Evolutionary conservation across 23 tunicate genomes (phyloP).

Genomic region (Ascidia mentula): DNA sequence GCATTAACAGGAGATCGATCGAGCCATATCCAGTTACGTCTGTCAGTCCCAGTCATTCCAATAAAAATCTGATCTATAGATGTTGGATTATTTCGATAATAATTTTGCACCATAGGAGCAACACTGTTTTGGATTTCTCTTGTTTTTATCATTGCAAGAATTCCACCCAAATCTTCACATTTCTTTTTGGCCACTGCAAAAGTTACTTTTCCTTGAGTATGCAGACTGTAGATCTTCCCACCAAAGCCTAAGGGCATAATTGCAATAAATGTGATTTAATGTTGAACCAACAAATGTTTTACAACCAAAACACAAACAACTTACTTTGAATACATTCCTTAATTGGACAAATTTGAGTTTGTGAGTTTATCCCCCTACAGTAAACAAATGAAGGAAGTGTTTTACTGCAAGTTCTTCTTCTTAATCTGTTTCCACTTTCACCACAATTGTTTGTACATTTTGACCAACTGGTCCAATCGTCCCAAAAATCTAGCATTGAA

Average conservation of each 20-base stretch:
- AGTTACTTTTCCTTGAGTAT: not conserved
- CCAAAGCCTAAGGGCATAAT: not conserved
- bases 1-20: too few relatives aligned
- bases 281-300: not conserved
- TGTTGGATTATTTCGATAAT: not conserved
- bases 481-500: not conserved
- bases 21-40: too few relatives aligned
- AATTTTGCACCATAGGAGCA: not conserved
- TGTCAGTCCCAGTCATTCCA: too few relatives aligned
- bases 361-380: not conserved
- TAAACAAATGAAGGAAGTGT: not conserved
- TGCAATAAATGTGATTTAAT: not conserved
- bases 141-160: not conserved
- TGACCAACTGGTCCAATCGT: not conserved
- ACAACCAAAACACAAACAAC: not conserved
- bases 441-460: not conserved
- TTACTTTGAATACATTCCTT: not conserved
- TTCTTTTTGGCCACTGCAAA: not conserved
- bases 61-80: not conserved
- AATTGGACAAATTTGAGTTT: not conserved
- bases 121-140: not conserved
- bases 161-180: not conserved
- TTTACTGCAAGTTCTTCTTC: not conserved
- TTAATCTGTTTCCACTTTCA: not conserved
- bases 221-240: not conserved